phyloP scores from a whole-genome alignment of 2,888 invertebrate species.

The Physocephala rufipes region DNA sequence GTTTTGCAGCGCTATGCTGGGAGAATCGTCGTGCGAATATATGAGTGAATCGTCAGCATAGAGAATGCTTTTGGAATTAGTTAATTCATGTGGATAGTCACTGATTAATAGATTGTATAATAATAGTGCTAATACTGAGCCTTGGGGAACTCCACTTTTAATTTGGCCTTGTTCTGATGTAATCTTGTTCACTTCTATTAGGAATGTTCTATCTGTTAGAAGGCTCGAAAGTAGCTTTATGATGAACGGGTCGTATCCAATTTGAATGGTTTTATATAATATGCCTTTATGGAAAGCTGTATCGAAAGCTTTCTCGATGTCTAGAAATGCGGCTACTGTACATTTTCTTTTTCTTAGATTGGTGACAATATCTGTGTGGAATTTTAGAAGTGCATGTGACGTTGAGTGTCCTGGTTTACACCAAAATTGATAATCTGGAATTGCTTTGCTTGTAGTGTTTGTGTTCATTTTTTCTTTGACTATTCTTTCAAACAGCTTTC shows the following conservation, averaged over 20 bases:
- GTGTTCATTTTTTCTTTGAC: not conserved
- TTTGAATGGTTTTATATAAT: slow-evolving; percentile 13
- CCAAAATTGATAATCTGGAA: slow-evolving; percentile 27
- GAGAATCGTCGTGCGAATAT: slow-evolving; percentile 7
- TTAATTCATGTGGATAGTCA: slow-evolving; percentile 38
- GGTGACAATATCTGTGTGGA: slow-evolving; percentile 31
- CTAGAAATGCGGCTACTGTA: slow-evolving; percentile 31
- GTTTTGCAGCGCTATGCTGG: not conserved
- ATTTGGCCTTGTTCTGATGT: slow-evolving; percentile 13
- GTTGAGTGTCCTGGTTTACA: slow-evolving; percentile 34
- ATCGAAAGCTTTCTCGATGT: slow-evolving; percentile 37
- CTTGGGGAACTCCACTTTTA: slow-evolving; percentile 35
- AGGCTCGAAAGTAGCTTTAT: slow-evolving; percentile 10
- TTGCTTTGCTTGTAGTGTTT: not conserved
- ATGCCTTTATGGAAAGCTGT: slow-evolving; percentile 33
- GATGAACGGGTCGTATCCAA: slow-evolving; percentile 24
- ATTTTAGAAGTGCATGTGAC: slow-evolving; percentile 35
- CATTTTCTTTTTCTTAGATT: slow-evolving; percentile 22
- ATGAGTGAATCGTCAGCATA: slow-evolving; percentile 40
- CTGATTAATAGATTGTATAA: slow-evolving; percentile 37
- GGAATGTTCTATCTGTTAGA: slow-evolving; percentile 25
- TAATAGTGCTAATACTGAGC: slow-evolving; percentile 32
- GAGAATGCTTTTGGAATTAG: slow-evolving; percentile 26
- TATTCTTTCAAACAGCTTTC: not conserved
- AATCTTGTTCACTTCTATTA: slow-evolving; percentile 20